phyloP scores from a whole-genome alignment of 2,888 invertebrate genomes.

The Noctuana brunneofusca region DNA sequence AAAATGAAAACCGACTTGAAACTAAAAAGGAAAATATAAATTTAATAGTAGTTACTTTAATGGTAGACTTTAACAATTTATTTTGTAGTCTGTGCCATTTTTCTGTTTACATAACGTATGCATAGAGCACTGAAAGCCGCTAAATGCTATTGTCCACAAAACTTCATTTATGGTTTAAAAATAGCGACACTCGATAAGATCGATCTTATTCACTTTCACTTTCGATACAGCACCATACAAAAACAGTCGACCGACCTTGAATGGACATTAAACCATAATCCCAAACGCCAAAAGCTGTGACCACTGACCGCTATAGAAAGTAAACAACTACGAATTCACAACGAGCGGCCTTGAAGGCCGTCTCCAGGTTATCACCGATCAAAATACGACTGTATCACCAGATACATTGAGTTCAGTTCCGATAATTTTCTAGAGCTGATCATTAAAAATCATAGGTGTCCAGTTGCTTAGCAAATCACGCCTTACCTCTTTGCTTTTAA shows the following conservation, averaged over 20 bases:
- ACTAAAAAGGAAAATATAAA: too few species aligned
- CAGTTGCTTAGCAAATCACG: constrained; percentile 45
- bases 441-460: constrained; percentile 46
- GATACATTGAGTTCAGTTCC: constrained; percentile 48
- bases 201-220: constrained; percentile 24
- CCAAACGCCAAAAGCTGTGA: constrained; percentile 52
- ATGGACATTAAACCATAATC: constrained; percentile 47
- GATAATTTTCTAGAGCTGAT: constrained; percentile 37
- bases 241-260: constrained; percentile 65
- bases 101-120: too few species aligned
- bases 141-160: constrained; percentile 5
- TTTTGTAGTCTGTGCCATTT: too few species aligned
- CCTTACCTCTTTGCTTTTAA: constrained; percentile 49
- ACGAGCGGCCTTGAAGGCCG: constrained; percentile 75
- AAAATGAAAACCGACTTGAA: too few species aligned
- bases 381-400: constrained; percentile 41
- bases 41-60: too few species aligned
- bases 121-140: too few species aligned
- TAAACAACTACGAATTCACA: constrained; percentile 63
- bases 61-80: too few species aligned
- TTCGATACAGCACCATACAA: constrained; percentile 25
- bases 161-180: constrained; percentile 4
- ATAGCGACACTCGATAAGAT: constrained; percentile 4
- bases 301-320: constrained; percentile 78
- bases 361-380: constrained; percentile 39